These are phyloP conservation scores for Tauraco hartlaubi DNA, from an alignment of 2,797 vertebrate genomes.

Conservation along the genomic window DNA sequence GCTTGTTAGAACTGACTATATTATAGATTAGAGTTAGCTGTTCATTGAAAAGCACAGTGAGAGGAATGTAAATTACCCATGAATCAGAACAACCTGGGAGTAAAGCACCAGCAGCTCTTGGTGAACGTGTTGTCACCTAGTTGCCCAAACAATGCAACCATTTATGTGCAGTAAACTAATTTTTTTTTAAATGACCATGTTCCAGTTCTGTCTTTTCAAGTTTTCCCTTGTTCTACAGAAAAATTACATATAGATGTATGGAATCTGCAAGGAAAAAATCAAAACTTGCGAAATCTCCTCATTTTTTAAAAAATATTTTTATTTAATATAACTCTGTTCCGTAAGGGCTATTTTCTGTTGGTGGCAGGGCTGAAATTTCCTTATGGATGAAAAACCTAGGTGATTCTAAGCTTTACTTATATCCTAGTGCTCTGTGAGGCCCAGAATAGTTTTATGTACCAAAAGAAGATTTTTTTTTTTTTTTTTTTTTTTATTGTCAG, in stretches of 20 bases:
- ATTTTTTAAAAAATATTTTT: neutral
- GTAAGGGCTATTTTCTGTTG: neutral
- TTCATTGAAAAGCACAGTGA: conserved; percentile 49
- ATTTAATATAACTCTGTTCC: neutral
- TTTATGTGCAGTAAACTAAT: neutral
- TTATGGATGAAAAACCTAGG: neutral
- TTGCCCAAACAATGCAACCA: neutral
- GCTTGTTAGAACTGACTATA: conserved; percentile 52
- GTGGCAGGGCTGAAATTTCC: neutral
- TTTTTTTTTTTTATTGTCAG: neutral
- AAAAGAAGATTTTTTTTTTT: neutral
- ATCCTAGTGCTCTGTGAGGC: neutral
- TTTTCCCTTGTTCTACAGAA: neutral
- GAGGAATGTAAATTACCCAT: neutral
- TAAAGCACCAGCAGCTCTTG: neutral
- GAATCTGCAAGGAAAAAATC: neutral
- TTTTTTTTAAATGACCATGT: neutral
- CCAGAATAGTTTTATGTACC: neutral
- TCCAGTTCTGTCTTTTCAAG: neutral
- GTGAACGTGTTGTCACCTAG: neutral
- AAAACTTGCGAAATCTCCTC: neutral
- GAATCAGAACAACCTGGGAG: conserved; percentile 10
- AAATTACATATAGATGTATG: neutral
- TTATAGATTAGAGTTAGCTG: conserved; percentile 61
- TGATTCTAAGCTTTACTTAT: neutral